A percentile compares a stretch with the other conserved stretches of the same genome.
phyloP scores from a whole-genome alignment of 1,140 invertebrate species.

The Eciton burchellii region DNA sequence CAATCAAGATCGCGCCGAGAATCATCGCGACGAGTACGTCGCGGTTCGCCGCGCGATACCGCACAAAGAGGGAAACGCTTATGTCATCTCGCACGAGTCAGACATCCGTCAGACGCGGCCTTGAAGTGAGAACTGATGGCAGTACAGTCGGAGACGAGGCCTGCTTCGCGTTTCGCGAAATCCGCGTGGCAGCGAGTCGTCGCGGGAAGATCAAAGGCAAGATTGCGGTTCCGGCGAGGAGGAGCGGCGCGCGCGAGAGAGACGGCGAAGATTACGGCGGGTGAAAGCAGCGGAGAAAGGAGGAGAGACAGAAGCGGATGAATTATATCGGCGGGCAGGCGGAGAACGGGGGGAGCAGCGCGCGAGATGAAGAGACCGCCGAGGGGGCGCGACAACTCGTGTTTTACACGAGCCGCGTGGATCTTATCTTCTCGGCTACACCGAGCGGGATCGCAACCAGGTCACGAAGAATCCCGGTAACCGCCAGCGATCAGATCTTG shows the following conservation, averaged over 20 bases:
- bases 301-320: slow-evolving; percentile 16
- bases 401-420: slow-evolving; percentile 77
- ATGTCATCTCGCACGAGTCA: neutral
- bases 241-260: neutral
- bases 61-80: neutral
- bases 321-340: neutral
- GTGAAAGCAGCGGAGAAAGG: slow-evolving; percentile 17
- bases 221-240: slow-evolving; percentile 44
- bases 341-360: neutral
- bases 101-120: slow-evolving; percentile 13
- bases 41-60: neutral
- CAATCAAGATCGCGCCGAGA: neutral
- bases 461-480: slow-evolving; percentile 64
- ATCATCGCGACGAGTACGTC: neutral
- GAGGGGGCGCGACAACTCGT: slow-evolving; percentile 74
- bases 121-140: slow-evolving; percentile 5
- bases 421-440: slow-evolving; percentile 75
- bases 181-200: slow-evolving; percentile 15
- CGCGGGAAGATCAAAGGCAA: slow-evolving; percentile 28
- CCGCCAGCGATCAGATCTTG: slow-evolving; percentile 39
- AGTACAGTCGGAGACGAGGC: slow-evolving; percentile 25
- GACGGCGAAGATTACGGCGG: slow-evolving; percentile 30
- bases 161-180: neutral
- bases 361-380: slow-evolving; percentile 68
- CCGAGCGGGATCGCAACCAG: slow-evolving; percentile 65